Evolutionary conservation across 92 coral and sea anemone genomes (phyloP), one percentile per base, ranked within the genome.

Genomic region (Porites evermanni): DNA sequence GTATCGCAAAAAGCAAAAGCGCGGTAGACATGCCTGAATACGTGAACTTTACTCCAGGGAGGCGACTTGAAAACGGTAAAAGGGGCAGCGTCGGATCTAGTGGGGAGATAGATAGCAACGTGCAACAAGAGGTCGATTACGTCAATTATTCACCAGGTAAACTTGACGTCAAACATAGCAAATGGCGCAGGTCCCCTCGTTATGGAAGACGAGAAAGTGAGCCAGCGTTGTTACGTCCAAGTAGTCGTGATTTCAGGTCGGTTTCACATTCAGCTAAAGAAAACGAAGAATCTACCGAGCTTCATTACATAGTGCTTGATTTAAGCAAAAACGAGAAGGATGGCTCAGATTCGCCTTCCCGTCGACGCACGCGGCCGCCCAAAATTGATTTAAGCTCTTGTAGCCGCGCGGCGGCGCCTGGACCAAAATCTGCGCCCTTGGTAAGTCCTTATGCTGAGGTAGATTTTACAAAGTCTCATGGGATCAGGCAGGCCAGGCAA

Each of bases 401-500:
- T 1, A 64, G 61, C 26, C 65, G 65, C 6, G 59, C 87, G 52
- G 82, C 85, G 6, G 82, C 85, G 1, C 61, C 78, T 12, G 92
- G 93, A 13, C 88, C 95, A 6, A 92, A 83, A 63, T 92, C 95
- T 9, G 93, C 91, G 38, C 85, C 89, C 56, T 53, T 86, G n/a
- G 47, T 77, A 66, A 73, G 89, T 13, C 84, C 89, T 0, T 97
- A 97, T 52, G 92, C 93, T 10, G 98, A 89, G 69, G 88, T 97
- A 26, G 99, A 97, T 84, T 95, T 95, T 56, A 91, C 95, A 12
- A 93, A 91, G 79, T 97, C 99, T 11, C 90, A 93, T 64, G 99
- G 98, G 16, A 86, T 97, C 64, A 79, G 92, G 24, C 95, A 93
- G 63, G 94, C 92, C 0, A 80, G 89, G 7, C 89, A 73, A 53